A percentile compares a stretch with the other conserved stretches of the same genome.
Evolutionary conservation across 2,113 vertebrate genomes (phyloP).

Genomic region (Clarias macrocephalus): DNA sequence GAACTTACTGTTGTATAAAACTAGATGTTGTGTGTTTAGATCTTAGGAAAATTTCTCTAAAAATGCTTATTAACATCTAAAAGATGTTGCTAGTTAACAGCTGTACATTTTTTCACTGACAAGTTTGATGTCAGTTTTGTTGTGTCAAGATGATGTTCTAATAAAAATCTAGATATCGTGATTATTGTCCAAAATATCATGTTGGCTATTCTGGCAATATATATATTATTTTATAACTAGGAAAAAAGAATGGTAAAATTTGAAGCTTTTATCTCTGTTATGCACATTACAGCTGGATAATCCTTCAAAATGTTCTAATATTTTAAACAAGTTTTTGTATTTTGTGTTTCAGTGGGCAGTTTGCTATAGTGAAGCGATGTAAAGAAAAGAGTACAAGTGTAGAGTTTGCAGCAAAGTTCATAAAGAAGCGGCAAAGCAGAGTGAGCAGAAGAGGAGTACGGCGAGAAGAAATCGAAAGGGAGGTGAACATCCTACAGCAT

Average conservation of each 20-base stretch:
- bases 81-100: neutral
- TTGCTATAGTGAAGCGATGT: constrained; percentile 92
- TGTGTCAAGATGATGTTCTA: neutral
- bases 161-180: neutral
- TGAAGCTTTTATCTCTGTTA: neutral
- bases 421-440: constrained; percentile 89
- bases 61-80: no score
- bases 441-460: constrained; percentile 86
- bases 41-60: no score
- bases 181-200: neutral
- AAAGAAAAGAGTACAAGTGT: constrained; percentile 79
- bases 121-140: neutral
- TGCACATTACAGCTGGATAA: neutral
- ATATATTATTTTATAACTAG: neutral
- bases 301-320: neutral
- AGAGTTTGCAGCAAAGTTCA: constrained; percentile 92
- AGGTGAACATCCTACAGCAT: constrained; percentile 89
- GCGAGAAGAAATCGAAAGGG: constrained; percentile 88
- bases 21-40: no score
- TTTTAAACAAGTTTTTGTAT: neutral
- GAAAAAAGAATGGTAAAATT: neutral
- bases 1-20: no score
- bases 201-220: neutral
- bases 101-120: neutral
- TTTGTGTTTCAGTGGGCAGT: constrained; percentile 83